Evolutionary conservation across 1,140 invertebrate genomes (phyloP), one percentile per base, ranked within the genome.

Genomic region (Yoshiicerus persimilis): DNA sequence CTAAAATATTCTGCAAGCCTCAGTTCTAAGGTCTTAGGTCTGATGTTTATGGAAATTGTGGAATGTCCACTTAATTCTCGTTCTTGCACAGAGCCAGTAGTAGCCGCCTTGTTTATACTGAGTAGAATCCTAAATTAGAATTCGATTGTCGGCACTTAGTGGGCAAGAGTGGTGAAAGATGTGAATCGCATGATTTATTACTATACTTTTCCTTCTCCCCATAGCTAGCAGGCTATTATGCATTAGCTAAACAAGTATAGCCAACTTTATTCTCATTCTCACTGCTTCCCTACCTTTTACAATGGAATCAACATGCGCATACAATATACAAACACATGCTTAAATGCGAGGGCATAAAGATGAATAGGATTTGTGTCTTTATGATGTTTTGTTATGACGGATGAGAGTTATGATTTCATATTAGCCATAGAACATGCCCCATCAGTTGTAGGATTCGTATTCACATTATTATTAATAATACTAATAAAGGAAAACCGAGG

Each of bases 91-190:
- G 66, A 70, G 64, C 70, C 75, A 80, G 4, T 4, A 34, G 32
- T 36, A 38, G 75, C 75, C 75, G 32, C 30, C 32, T 80, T 80
- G 30, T 80, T 80, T 80, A 80, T 34, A 80, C 16, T 32, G 75
- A 80, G 75, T 34, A 80, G 34, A 34, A 80, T 80, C 75, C 75
- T 32, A 80, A 80, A 36, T 80, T 80, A 80, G 75, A 34, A 34
- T 80, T 80, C 75, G 34, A 80, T 80, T 80, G 75, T 80, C 75
- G 75, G 75, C 75, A 80, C 75, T 80, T 80, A 80, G 75, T 32
- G 34, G 32, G 75, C 75, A 80, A 80, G 75, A 36, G 75, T 80
- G 75, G 75, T 80, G 75, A 80, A 80, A 80, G 75, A 80, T 80
- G 75, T 20, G 34, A 80, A 80, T 80, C 75, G 30, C 27, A 80